These are phyloP conservation scores for Drosophila phalerata DNA, from an alignment of 2,888 invertebrate genomes.

Conservation along the genomic window DNA sequence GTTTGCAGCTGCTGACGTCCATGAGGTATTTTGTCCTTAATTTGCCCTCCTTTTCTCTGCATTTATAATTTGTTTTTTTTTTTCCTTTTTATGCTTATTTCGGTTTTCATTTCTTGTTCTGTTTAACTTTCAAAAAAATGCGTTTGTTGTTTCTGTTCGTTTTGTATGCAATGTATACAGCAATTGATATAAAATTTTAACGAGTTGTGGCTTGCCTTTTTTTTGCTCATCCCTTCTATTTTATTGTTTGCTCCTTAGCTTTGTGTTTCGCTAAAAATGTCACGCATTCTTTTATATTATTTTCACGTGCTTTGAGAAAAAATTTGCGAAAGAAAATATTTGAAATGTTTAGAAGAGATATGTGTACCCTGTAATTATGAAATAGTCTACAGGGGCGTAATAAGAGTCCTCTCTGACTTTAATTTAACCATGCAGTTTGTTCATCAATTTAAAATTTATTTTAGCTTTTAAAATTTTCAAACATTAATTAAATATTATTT, in stretches of 20 bases:
- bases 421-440: too few species aligned
- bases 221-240: slow-evolving; percentile 31
- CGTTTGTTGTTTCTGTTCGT: slow-evolving; percentile 26
- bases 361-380: neutral
- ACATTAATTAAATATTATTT: neutral
- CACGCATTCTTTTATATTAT: slow-evolving; percentile 54
- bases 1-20: slow-evolving; percentile 7
- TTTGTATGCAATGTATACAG: slow-evolving; percentile 55
- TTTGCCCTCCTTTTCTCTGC: slow-evolving; percentile 33
- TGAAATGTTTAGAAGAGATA: neutral
- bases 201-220: slow-evolving; percentile 61
- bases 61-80: slow-evolving; percentile 61
- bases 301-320: slow-evolving; percentile 26
- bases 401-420: too few species aligned
- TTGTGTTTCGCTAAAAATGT: slow-evolving; percentile 46
- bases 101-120: slow-evolving; percentile 39
- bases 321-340: neutral
- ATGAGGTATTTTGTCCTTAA: slow-evolving; percentile 11
- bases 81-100: slow-evolving; percentile 8
- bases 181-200: slow-evolving; percentile 74
- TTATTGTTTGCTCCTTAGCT: slow-evolving; percentile 26
- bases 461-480: too few species aligned
- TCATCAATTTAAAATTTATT: too few species aligned
- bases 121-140: slow-evolving; percentile 40
- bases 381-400: too few species aligned